A percentile compares a stretch with the other conserved stretches of the same genome.
phyloP scores from a whole-genome alignment of 2,888 invertebrate species.

The Caenorhabditis becei region DNA sequence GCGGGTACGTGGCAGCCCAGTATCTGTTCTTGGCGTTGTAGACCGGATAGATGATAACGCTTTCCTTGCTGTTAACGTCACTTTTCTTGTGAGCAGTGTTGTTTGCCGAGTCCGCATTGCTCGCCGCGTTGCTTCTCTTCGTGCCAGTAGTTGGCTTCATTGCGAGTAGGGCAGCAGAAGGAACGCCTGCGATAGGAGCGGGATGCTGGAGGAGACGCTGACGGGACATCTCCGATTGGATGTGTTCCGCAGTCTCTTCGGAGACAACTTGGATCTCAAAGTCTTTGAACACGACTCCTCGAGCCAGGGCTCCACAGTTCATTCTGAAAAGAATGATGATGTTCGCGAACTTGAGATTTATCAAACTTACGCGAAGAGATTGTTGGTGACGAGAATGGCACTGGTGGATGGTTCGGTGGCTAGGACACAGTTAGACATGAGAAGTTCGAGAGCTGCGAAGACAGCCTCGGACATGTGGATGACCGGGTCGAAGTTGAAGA shows the following conservation, averaged over 20 bases:
- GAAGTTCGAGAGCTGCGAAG: conserved; percentile 78
- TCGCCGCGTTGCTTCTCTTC: conserved; percentile 74
- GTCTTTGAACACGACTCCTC: conserved; percentile 79
- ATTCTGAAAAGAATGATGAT: conserved; percentile 62
- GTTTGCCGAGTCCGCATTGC: conserved; percentile 69
- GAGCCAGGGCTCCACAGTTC: conserved; percentile 78
- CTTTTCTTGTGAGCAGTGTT: conserved; percentile 80
- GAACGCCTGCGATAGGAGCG: conserved; percentile 70
- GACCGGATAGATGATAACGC: conserved; percentile 76
- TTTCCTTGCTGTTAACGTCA: conserved; percentile 79
- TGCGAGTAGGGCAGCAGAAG: conserved; percentile 77
- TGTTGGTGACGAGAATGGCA: conserved; percentile 80
- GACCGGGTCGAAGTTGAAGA: conserved; percentile 76
- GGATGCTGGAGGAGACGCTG: conserved; percentile 78
- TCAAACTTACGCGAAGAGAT: conserved; percentile 72
- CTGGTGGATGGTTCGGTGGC: conserved; percentile 79
- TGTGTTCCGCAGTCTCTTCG: conserved; percentile 79
- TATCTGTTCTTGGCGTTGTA: conserved; percentile 76
- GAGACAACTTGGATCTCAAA: conserved; percentile 80
- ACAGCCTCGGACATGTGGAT: conserved; percentile 76
- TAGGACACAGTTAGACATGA: conserved; percentile 80
- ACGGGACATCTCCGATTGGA: conserved; percentile 78
- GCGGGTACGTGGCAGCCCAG: conserved; percentile 81
- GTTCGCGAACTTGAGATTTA: not conserved
- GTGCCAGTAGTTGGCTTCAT: conserved; percentile 81